Base-by-base conservation (phyloP, 2,113 vertebrate species). In the Zosterops lateralis region DNA sequence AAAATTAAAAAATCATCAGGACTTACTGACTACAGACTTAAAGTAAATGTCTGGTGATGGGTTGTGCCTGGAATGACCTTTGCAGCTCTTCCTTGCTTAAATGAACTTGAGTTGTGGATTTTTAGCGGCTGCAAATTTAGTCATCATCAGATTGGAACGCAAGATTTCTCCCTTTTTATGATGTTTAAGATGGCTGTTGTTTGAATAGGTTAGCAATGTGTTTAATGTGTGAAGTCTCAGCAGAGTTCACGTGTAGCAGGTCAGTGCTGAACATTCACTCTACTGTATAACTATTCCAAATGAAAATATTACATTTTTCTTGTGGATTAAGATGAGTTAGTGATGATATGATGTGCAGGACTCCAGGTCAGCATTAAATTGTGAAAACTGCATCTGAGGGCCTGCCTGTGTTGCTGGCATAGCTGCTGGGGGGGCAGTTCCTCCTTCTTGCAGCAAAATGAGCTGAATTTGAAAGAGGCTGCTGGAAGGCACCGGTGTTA, bases 81-180 rank as follows among this genome's bases (percentile, higher is more conserved):
- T 56, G 34, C 40, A 47, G n/a, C 24, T 82, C 44, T 18, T 70
- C 50, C 66, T 67, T 48, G 36, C 58, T 84, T 83, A 81, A 58
- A 70, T 36, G 20, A 91, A 32, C 40, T 75, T 82, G 28, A 82
- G 0, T 34, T 84, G 61, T 54, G 10, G 53, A 2, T 66, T 83
- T 61, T 51, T 38, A 72, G 51, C 47, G 36, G 50, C 18, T 70
- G 3, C 44, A 47, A 40, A 58, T 72, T 47, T 17, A 36, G 38
- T 60, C 10, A 14, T 22, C 32, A 40, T 44, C 47, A 26, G 48
- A 9, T 31, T 31, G 36, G 28, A 73, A n/a, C 0, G 0, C 6
- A 17, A 9, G 14, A 29, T 72, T 89, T 81, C 50, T 87, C 53
- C 32, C 15, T 32, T 57, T 72, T 36, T 5, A 1, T 31, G 16